Conservation (phyloP, 2,113 vertebrate species). For the Megaptera novaeangliae region DNA sequence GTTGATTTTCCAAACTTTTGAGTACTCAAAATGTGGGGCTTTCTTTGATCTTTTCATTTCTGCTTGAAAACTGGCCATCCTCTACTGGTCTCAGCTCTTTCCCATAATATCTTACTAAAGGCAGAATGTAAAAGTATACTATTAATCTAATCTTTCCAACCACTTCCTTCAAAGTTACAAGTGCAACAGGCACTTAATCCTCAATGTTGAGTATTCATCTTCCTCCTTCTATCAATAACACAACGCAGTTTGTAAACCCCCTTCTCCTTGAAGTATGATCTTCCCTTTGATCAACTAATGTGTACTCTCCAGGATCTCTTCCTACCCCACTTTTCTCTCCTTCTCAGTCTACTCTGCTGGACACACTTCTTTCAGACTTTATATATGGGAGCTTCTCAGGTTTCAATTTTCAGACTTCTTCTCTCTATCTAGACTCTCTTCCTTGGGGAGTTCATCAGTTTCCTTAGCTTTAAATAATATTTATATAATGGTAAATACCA, state of each 20-base stretch:
- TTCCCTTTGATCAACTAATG: not conserved
- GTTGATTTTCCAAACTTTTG: not conserved
- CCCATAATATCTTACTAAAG: not conserved
- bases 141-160: not conserved
- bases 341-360: not conserved
- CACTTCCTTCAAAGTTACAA: not conserved
- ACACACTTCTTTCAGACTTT: not conserved
- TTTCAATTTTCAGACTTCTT: not conserved
- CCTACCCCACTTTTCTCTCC: not conserved
- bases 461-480: not conserved
- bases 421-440: not conserved
- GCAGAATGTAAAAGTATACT: not conserved
- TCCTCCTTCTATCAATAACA: not conserved
- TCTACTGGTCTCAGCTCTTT: not conserved
- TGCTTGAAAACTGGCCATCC: not conserved
- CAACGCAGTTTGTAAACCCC: not conserved
- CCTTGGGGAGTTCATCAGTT: not conserved
- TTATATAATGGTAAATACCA: not conserved
- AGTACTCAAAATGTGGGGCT: too few relatives aligned
- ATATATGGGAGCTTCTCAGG: not conserved
- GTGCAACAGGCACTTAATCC: not conserved
- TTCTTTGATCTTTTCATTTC: not conserved
- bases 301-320: not conserved
- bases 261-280: not conserved
- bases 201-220: not conserved